Conservation (phyloP, 2,113 vertebrate species). For the Alectura lathami region DNA sequence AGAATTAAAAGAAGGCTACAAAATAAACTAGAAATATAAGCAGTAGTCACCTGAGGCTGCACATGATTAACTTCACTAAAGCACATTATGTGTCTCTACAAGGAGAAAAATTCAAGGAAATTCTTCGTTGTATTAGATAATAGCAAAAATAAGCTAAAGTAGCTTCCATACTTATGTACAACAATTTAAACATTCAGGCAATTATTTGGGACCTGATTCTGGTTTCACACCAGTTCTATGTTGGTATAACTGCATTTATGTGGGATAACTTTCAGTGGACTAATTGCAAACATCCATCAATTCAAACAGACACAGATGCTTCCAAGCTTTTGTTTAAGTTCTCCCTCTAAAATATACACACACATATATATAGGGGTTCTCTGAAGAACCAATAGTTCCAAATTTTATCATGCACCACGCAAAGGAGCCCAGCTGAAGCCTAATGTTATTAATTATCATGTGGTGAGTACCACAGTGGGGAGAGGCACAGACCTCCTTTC, state of each 20-base stretch:
- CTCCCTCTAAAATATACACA: background rate
- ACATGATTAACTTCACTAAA: constrained; percentile 50
- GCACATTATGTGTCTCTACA: constrained; percentile 17
- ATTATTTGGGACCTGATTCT: constrained; percentile 8
- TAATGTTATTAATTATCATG: background rate
- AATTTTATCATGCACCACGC: background rate
- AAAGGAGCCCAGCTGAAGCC: constrained; percentile 12
- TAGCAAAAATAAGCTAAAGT: constrained; percentile 1
- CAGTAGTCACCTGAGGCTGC: constrained; percentile 54
- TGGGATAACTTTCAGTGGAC: background rate
- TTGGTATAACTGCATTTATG: constrained; percentile 16
- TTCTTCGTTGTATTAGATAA: constrained; percentile 14
- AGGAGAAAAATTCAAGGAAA: constrained; percentile 50
- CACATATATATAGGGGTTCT: background rate
- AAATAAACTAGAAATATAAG: constrained; percentile 63
- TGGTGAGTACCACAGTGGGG: accelerated
- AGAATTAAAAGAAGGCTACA: constrained; percentile 60
- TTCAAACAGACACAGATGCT: background rate
- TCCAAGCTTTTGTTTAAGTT: background rate
- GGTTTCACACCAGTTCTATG: background rate
- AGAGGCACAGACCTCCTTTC: background rate
- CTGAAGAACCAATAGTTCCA: background rate
- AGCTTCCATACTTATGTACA: background rate
- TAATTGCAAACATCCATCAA: constrained; percentile 12
- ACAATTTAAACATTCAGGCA: background rate